These are phyloP conservation scores for Melanotaenia nigrans DNA, from an alignment of 2,797 vertebrate species.

Conservation along the genomic window DNA sequence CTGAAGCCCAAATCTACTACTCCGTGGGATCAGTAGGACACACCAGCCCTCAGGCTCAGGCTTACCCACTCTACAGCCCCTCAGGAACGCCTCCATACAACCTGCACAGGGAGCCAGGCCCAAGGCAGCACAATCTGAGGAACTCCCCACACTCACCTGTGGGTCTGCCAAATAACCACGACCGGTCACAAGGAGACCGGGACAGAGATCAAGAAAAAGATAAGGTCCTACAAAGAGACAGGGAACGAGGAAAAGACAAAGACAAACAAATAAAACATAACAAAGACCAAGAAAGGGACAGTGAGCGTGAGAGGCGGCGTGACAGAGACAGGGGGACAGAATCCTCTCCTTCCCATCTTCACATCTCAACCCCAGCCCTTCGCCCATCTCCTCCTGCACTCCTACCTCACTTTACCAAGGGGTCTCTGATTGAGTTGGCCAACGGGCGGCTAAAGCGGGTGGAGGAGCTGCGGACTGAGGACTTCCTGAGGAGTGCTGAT, in stretches of 20 bases:
- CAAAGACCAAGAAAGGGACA: conserved; percentile 72
- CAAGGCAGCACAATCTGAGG: conserved; percentile 69
- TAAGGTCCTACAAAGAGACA: conserved; percentile 55
- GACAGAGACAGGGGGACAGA: conserved; percentile 66
- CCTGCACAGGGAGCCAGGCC: conserved; percentile 71
- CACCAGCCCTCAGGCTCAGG: conserved; percentile 67
- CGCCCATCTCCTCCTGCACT: conserved; percentile 74
- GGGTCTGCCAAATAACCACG: conserved; percentile 77
- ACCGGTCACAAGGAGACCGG: conserved; percentile 65
- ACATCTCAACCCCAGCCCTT: conserved; percentile 54
- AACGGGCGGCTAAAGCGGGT: conserved; percentile 82
- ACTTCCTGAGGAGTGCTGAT: conserved; percentile 84
- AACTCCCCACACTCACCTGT: conserved; percentile 77
- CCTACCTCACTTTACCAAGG: conserved; percentile 89
- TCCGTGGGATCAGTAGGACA: conserved; percentile 77
- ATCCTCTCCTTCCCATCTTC: conserved; percentile 58
- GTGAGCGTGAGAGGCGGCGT: conserved; percentile 59
- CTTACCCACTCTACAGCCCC: conserved; percentile 75
- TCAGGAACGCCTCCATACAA: conserved; percentile 76
- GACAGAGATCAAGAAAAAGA: conserved; percentile 69
- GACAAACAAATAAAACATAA: conserved; percentile 64
- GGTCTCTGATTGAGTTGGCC: conserved; percentile 85
- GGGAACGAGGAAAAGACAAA: conserved; percentile 64
- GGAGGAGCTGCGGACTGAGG: conserved; percentile 84
- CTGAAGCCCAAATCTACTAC: conserved; percentile 84